A percentile compares a stretch with the other conserved stretches of the same genome.
These are phyloP conservation scores for Caenorhabditis elegans DNA, from an alignment of 1,140 invertebrate species.

Conservation along the genomic window WBcel235 BX284603.4:12574501-12575000, in stretches of 20 bases:
- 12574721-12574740: background rate
- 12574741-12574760: constrained; percentile 1
- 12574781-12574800: constrained; percentile 24
- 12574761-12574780: background rate
- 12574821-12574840: constrained; percentile 21
- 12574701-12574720: background rate
- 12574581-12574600: no score
- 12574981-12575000: no score
- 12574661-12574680: background rate
- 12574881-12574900: background rate
- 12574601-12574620: no score
- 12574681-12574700: background rate
- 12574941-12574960: constrained; percentile 33
- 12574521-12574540: no score
- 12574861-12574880: background rate
- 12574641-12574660: background rate
- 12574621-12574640: constrained; percentile 23
- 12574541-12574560: no score
- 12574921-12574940: background rate
- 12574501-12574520: no score
- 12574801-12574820: constrained; percentile 35
- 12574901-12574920: constrained; percentile 11
- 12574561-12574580: no score
- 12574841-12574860: no score
- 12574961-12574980: background rate